phyloP scores from a whole-genome alignment of 2,797 vertebrate genomes.

The Carcharodon carcharias region DNA sequence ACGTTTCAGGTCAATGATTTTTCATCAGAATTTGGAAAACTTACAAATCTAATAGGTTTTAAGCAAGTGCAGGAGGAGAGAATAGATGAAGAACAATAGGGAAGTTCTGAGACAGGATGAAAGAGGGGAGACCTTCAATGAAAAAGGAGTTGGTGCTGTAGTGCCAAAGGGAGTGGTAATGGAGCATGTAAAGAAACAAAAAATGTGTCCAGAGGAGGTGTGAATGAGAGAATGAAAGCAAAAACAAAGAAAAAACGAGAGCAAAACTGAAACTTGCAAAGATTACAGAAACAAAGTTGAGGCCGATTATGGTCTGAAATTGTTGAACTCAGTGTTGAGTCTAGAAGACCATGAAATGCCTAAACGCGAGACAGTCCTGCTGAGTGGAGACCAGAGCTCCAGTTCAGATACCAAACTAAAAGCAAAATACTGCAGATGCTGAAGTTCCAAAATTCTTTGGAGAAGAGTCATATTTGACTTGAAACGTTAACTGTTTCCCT shows the following conservation, averaged over 20 bases:
- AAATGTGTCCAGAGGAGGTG: not conserved
- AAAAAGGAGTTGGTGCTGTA: not conserved
- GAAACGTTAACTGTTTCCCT: too few relatives aligned
- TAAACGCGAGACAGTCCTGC: not conserved
- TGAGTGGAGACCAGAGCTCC: not conserved
- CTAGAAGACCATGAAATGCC: not conserved
- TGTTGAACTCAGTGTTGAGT: not conserved
- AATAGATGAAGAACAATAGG: not conserved
- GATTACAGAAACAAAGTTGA: not conserved
- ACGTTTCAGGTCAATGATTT: not conserved
- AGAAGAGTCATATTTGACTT: too few relatives aligned
- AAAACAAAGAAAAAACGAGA: not conserved
- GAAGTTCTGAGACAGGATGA: too few relatives aligned
- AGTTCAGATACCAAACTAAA: not conserved
- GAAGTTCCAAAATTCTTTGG: too few relatives aligned
- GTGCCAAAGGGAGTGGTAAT: not conserved
- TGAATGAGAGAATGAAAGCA: too few relatives aligned
- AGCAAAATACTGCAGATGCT: too few relatives aligned
- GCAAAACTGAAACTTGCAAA: not conserved
- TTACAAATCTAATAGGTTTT: not conserved
- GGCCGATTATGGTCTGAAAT: not conserved
- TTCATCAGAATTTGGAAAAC: not conserved
- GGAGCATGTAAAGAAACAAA: not conserved
- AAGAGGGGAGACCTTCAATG: not conserved
- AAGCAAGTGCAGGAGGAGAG: not conserved